Evolutionary conservation across 2,888 invertebrate species (phyloP), one percentile per base, ranked within the genome.

Genomic region (Lepeophtheirus nordmannii): DNA sequence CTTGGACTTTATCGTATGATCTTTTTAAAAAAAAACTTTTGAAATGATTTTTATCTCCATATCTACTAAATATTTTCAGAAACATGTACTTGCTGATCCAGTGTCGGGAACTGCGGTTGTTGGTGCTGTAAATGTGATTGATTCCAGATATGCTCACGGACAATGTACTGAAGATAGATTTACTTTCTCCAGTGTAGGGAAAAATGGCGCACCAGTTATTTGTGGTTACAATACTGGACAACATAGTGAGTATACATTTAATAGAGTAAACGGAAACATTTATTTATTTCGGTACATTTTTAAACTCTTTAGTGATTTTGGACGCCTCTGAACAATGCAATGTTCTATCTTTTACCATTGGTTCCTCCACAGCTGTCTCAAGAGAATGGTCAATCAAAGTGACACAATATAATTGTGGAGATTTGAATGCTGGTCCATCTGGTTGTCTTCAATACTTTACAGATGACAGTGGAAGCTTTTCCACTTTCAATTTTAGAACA

Each of bases 141-240:
- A 14, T n/a, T n/a, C 53, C 5, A 14, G 53, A 14, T 46, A 46
- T 46, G 53, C 53, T 17, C 53, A 46, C 17, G 53, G 53, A 46
- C 53, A 46, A 46, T 46, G 53, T 46, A 46, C 53, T 5, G 53
- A 17, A 46, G 53, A 46, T 46, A 46, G n/a, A 17, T 46, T 46
- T 46, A n/a, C 53, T 17, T 46, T 46, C 17, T 46, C 53, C 8
- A 46, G 53, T 46, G 8, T 46, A n/a, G 53, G 53, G 14, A 46
- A 46, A 46, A 46, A 17, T 17, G 53, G 53, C 8, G 53, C 53
- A 46, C 53, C 53, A 14, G 53, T 46, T 46, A 46, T 46, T 46
- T 46, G 53, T 46, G 53, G 53, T n/a, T 46, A 46, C 53, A 46
- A 46, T 46, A 46, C 53, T 3, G 53, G 53, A 46, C 53, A 46